These are phyloP conservation scores for Palythoa grandis DNA, from an alignment of 92 coral and sea anemone species.

Conservation along the genomic window DNA sequence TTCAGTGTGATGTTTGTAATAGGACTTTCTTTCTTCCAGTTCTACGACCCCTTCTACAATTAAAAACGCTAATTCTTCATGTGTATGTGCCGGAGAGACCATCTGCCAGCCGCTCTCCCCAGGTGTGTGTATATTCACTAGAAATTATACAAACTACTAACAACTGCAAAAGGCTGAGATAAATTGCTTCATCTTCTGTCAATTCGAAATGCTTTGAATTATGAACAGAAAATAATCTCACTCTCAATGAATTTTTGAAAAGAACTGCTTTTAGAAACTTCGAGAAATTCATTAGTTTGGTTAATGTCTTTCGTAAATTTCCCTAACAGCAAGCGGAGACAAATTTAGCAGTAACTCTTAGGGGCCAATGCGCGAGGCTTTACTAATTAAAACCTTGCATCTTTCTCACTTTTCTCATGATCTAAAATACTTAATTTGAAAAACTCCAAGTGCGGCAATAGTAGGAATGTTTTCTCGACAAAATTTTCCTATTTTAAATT, in stretches of 20 bases:
- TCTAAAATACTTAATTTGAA: slow-evolving; percentile 30
- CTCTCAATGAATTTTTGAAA: neutral
- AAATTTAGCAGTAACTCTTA: slow-evolving; percentile 32
- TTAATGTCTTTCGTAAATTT: slow-evolving; percentile 31
- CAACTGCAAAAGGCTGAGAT: slow-evolving; percentile 48
- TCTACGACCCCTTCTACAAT: slow-evolving; percentile 32
- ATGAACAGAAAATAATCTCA: neutral
- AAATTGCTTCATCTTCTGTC: slow-evolving; percentile 12
- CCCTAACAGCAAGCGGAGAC: slow-evolving; percentile 31
- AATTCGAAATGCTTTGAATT: neutral
- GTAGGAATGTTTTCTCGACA: neutral
- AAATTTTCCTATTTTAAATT: neutral
- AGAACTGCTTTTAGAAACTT: neutral
- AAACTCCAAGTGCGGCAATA: slow-evolving; percentile 10
- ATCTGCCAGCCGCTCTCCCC: slow-evolving; percentile 76
- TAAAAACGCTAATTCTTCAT: slow-evolving; percentile 43
- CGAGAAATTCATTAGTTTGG: slow-evolving; percentile 24
- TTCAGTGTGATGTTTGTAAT: slow-evolving; percentile 13
- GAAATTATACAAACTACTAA: slow-evolving; percentile 41
- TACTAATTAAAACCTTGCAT: slow-evolving; percentile 37
- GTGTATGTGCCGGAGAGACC: slow-evolving; percentile 46
- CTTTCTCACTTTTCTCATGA: slow-evolving; percentile 26
- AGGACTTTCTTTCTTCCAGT: slow-evolving; percentile 28
- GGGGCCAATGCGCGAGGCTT: slow-evolving; percentile 22
- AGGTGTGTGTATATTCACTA: slow-evolving; percentile 87